Percentiles rank a stretch among this genome's conserved stretches.
These are phyloP conservation scores for Nymphalis c-album DNA, from an alignment of 2,888 invertebrate genomes.

Conservation along the genomic window DNA sequence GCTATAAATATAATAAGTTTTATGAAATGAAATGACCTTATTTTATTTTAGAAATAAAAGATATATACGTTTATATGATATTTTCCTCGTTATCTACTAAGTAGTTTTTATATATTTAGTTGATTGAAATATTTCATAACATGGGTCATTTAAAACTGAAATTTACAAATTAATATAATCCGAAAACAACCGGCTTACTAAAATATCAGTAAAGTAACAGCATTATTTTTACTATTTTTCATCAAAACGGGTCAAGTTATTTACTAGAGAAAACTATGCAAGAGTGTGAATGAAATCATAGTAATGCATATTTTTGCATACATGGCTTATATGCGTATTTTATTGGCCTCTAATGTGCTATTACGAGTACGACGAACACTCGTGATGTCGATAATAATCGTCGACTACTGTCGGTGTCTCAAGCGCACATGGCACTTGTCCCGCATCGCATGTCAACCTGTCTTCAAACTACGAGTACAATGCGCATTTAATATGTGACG, in stretches of 20 bases:
- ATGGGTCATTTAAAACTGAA: too few species aligned
- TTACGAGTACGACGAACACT: not conserved
- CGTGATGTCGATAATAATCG: slow-evolving; percentile 1
- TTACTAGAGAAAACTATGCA: too few species aligned
- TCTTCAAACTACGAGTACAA: slow-evolving; percentile 9
- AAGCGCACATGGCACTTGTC: not conserved
- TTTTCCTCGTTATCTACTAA: not conserved
- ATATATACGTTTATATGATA: not conserved
- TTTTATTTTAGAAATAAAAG: not conserved
- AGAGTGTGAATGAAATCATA: not conserved
- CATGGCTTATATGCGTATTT: not conserved
- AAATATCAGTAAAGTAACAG: too few species aligned
- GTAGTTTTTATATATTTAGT: too few species aligned
- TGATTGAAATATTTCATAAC: too few species aligned
- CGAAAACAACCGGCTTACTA: too few species aligned
- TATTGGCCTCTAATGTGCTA: not conserved
- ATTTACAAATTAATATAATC: too few species aligned
- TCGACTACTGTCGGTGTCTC: not conserved
- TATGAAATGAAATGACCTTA: not conserved
- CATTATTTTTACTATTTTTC: too few species aligned
- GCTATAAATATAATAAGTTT: slow-evolving; percentile 19
- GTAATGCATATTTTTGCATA: not conserved
- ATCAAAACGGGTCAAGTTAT: too few species aligned
- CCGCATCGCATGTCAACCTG: slow-evolving; percentile 7
- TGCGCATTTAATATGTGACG: slow-evolving; percentile 1